Conservation (phyloP, 2,113 vertebrate species). For the Choloepus hoffmanni region DNA sequence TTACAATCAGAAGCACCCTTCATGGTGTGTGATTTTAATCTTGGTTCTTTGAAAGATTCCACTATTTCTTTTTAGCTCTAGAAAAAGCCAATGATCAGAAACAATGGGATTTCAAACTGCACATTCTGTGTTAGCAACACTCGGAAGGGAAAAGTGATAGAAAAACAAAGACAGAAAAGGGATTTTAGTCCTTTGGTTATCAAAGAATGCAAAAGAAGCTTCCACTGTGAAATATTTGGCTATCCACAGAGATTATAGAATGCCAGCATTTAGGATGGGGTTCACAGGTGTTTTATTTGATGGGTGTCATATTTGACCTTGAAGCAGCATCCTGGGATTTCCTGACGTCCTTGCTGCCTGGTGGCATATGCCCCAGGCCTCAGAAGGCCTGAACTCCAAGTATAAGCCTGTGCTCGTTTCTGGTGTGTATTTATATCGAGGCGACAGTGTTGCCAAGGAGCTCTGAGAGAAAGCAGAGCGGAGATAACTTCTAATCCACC, state of each 20-base stretch:
- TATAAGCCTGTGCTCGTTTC: constrained; percentile 78
- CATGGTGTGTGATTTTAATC: background rate
- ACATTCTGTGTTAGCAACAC: background rate
- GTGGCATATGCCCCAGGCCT: constrained; percentile 48
- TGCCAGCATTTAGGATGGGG: background rate
- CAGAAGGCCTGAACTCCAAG: constrained; percentile 71
- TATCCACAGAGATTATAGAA: constrained; percentile 23
- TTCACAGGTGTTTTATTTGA: constrained; percentile 16
- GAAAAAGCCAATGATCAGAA: background rate
- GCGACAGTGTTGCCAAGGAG: constrained; percentile 90
- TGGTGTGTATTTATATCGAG: constrained; percentile 90
- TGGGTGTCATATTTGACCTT: constrained; percentile 64
- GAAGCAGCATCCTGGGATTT: constrained; percentile 25
- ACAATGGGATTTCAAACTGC: background rate
- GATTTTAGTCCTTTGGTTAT: background rate
- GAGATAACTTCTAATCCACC: constrained; percentile 93
- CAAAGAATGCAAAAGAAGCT: background rate
- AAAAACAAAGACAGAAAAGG: constrained; percentile 34
- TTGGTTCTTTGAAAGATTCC: background rate
- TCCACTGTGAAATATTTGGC: constrained; percentile 5
- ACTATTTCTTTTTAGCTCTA: background rate
- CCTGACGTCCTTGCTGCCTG: constrained; percentile 29
- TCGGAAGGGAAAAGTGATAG: background rate
- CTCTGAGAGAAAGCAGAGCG: constrained; percentile 91
- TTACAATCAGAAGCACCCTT: background rate